Percentiles rank a stretch among this genome's conserved stretches.
Conservation (phyloP, 2,888 invertebrate species). For the Pinctada fucata region DNA sequence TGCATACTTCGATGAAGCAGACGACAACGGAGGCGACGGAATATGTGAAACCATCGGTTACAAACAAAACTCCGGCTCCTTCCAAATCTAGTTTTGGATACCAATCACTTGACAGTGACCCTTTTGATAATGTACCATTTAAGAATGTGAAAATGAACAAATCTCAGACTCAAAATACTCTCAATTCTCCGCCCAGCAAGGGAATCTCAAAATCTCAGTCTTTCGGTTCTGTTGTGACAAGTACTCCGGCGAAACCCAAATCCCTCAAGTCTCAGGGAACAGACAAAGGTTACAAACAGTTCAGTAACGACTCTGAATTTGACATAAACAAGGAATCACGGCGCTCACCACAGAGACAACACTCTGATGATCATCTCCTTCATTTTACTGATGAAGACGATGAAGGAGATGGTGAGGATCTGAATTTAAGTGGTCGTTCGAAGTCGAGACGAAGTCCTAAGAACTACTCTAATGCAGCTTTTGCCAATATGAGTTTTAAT, state of each 20-base stretch:
- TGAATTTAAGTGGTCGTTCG: conserved; percentile 42
- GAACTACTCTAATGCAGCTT: conserved; percentile 64
- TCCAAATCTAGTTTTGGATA: neutral
- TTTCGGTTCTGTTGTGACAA: conserved; percentile 22
- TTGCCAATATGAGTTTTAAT: conserved; percentile 72
- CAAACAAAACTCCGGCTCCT: conserved; percentile 2
- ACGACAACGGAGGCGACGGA: neutral
- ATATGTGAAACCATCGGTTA: neutral
- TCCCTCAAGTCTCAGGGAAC: conserved; percentile 21
- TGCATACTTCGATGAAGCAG: neutral
- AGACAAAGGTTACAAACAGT: conserved; percentile 24
- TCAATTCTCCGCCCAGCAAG: conserved; percentile 1
- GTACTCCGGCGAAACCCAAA: conserved; percentile 26
- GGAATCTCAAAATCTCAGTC: conserved; percentile 26
- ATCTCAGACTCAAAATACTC: conserved; percentile 5
- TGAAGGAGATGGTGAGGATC: conserved; percentile 38
- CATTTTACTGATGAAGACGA: conserved; percentile 46
- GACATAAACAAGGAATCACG: conserved; percentile 16
- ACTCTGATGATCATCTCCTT: conserved; percentile 45
- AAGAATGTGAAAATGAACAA: conserved; percentile 29
- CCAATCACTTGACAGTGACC: conserved; percentile 43
- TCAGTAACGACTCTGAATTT: conserved; percentile 21
- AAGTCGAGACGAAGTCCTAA: conserved; percentile 51
- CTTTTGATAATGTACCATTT: conserved; percentile 68
- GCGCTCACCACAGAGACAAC: conserved; percentile 19